A percentile compares a stretch with the other conserved stretches of the same genome.
These are phyloP conservation scores for Corythucha ciliata DNA, from an alignment of 2,888 invertebrate species.

Conservation along the genomic window DNA sequence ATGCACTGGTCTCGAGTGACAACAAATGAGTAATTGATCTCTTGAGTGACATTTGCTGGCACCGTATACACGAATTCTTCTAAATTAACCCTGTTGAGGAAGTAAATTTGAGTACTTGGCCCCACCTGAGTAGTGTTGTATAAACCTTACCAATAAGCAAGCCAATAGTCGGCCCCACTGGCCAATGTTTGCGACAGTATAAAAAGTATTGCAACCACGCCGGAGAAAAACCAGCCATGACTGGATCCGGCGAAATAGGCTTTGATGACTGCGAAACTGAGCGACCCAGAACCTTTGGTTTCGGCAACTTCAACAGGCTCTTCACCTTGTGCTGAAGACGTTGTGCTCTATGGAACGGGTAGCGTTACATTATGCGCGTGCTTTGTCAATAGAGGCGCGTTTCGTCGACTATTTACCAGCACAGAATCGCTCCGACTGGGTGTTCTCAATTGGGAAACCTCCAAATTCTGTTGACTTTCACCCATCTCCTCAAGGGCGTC, in stretches of 20 bases:
- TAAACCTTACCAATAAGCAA: slow-evolving; percentile 59
- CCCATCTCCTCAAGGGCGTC: neutral
- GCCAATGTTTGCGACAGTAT: slow-evolving; percentile 50
- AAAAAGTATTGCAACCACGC: slow-evolving; percentile 53
- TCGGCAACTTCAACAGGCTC: slow-evolving; percentile 45
- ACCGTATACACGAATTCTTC: slow-evolving; percentile 29
- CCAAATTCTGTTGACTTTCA: neutral
- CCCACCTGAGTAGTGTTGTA: neutral
- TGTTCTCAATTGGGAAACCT: neutral
- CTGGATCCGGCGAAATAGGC: slow-evolving; percentile 59
- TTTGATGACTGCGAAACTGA: slow-evolving; percentile 53
- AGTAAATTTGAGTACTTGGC: neutral
- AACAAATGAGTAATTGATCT: slow-evolving; percentile 5
- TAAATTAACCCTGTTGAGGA: slow-evolving; percentile 52
- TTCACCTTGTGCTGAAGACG: slow-evolving; percentile 31
- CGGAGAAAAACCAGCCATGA: slow-evolving; percentile 54
- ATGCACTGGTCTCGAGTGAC: slow-evolving; percentile 39
- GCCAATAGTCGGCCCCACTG: slow-evolving; percentile 59
- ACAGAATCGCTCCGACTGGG: slow-evolving; percentile 10
- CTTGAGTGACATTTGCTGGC: neutral
- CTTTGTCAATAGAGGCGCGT: neutral
- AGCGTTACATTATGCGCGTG: neutral
- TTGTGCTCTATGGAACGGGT: slow-evolving; percentile 31
- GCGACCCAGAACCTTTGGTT: slow-evolving; percentile 52
- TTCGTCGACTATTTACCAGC: slow-evolving; percentile 5